Conservation (phyloP, 2,113 vertebrate genomes). For the Xiphophorus maculatus region DNA sequence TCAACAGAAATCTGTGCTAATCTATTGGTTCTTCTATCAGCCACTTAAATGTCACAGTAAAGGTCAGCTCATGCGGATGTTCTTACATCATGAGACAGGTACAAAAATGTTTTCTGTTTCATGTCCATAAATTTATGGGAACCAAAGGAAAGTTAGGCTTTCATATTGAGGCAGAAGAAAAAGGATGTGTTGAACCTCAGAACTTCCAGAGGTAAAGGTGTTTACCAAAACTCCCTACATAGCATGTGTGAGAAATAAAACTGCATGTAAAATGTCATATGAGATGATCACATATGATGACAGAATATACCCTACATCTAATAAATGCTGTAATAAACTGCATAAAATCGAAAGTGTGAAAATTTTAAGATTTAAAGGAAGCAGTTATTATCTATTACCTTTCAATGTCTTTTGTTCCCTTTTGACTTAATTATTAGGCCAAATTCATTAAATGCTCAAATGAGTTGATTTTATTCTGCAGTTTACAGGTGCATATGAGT, state of each 20-base stretch:
- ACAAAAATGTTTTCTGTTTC: not conserved
- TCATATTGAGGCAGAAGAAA: not conserved
- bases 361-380: conserved; percentile 16
- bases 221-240: conserved; percentile 17
- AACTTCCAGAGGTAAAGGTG: conserved; percentile 3
- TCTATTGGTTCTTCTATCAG: conserved; percentile 13
- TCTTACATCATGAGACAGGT: not conserved
- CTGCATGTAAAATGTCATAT: conserved; percentile 41
- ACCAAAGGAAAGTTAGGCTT: not conserved
- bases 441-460: not conserved
- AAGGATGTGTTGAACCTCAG: not conserved
- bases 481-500: no score
- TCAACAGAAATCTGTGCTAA: not conserved
- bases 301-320: conserved; percentile 18
- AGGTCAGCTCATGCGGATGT: conserved; percentile 14
- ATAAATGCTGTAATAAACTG: conserved; percentile 15
- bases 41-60: conserved; percentile 12
- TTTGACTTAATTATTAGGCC: conserved; percentile 15
- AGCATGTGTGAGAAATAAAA: conserved; percentile 27
- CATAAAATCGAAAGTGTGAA: conserved; percentile 27
- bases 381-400: conserved; percentile 3
- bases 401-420: no score
- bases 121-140: not conserved
- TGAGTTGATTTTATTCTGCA: no score
- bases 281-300: conserved; percentile 11